Evolutionary conservation across 2,113 vertebrate genomes (phyloP).

Genomic region (Pseudolaguvia tuberculata): DNA sequence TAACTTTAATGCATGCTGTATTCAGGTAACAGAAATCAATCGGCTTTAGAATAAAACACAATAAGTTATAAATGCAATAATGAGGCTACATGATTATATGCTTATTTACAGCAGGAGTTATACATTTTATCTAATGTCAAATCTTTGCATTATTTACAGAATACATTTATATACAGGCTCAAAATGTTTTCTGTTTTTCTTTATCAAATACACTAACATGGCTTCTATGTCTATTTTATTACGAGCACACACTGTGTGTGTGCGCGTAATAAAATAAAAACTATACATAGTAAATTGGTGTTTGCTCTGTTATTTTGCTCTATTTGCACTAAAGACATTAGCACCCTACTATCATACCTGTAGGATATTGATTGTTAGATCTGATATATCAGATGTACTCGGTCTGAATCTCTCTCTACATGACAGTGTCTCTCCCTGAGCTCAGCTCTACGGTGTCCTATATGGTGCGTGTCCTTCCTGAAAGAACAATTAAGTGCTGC

Average conservation of each 20-base stretch:
- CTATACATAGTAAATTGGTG: not conserved
- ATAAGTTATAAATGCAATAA: not conserved
- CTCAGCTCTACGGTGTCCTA: slow-evolving; percentile 2
- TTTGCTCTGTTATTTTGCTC: not conserved
- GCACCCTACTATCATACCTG: not conserved
- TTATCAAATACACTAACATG: too few species aligned
- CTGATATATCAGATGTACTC: not conserved
- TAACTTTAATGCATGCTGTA: not conserved
- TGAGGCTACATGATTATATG: not conserved
- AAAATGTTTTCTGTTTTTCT: too few species aligned
- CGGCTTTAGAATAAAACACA: not conserved
- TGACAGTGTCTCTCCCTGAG: not conserved
- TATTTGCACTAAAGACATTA: not conserved
- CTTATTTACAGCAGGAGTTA: not conserved
- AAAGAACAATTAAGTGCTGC: slow-evolving; percentile 19
- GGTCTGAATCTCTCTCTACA: not conserved
- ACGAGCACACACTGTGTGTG: not conserved
- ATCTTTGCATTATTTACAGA: not conserved
- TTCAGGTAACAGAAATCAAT: too few species aligned
- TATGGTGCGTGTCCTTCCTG: slow-evolving; percentile 8
- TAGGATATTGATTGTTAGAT: not conserved
- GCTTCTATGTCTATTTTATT: not conserved
- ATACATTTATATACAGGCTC: not conserved
- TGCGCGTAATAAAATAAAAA: not conserved
- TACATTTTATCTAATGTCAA: not conserved